Evolutionary conservation across 2,797 vertebrate species (phyloP).

Genomic region (Adrianichthys oophorus): DNA sequence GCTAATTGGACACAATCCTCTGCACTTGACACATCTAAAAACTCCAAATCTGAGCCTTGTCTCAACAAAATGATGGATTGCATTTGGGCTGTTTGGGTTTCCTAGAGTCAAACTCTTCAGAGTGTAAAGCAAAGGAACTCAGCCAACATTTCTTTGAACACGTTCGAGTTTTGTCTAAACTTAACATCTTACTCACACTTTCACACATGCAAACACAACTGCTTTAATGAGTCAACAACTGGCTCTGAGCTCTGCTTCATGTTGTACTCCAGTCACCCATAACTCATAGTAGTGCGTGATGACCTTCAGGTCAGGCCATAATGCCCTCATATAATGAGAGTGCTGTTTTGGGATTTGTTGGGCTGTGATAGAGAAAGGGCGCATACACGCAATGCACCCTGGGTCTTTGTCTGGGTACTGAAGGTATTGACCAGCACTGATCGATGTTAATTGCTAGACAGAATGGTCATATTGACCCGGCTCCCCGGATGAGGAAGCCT

Average conservation of each 20-base stretch:
- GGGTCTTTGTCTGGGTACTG: constrained; percentile 80
- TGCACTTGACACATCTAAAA: constrained; percentile 70
- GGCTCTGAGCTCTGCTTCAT: constrained; percentile 35
- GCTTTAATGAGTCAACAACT: constrained; percentile 55
- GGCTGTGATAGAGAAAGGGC: constrained; percentile 72
- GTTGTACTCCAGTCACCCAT: constrained; percentile 64
- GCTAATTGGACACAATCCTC: constrained; percentile 65
- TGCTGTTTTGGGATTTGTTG: constrained; percentile 76
- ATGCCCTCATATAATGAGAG: constrained; percentile 77
- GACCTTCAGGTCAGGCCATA: constrained; percentile 76
- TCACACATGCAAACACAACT: constrained; percentile 25
- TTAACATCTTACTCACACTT: constrained; percentile 46
- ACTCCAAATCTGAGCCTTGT: constrained; percentile 48
- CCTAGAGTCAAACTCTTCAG: constrained; percentile 48
- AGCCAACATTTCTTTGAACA: constrained; percentile 40
- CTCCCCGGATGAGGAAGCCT: constrained; percentile 71
- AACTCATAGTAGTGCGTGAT: constrained; percentile 57
- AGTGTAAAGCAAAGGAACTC: constrained; percentile 46
- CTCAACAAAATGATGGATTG: constrained; percentile 67
- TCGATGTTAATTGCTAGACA: constrained; percentile 85
- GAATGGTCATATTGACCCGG: constrained; percentile 81
- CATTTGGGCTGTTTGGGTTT: constrained; percentile 61
- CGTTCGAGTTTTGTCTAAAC: constrained; percentile 43
- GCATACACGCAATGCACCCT: constrained; percentile 72
- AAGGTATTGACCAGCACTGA: constrained; percentile 78